phyloP scores from a whole-genome alignment of 35 echinoderm and acorn worm genomes.

The Diadema setosum region DNA sequence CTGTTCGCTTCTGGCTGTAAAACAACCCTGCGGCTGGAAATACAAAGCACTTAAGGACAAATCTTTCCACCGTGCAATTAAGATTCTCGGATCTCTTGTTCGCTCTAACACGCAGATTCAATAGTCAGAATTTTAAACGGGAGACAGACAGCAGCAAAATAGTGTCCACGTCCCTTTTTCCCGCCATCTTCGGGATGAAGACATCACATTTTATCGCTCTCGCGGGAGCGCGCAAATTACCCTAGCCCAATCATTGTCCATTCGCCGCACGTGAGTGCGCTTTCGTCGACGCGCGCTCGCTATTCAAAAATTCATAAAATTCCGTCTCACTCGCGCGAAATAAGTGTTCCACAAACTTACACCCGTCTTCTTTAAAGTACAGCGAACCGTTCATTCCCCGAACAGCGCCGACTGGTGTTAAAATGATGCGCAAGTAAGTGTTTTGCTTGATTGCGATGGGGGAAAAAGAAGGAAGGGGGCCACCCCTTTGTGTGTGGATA shows the following conservation, averaged over 20 bases:
- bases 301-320: not conserved
- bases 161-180: not conserved
- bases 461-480: not conserved
- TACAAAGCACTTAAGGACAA: too few species aligned
- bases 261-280: not conserved
- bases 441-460: not conserved
- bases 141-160: not conserved
- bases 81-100: too few species aligned
- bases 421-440: constrained; percentile 1
- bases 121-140: not conserved
- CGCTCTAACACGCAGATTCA: not conserved
- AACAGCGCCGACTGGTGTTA: not conserved
- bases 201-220: not conserved
- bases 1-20: too few species aligned
- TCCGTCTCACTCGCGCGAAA: not conserved
- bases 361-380: not conserved
- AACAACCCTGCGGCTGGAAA: too few species aligned
- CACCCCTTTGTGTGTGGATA: not conserved
- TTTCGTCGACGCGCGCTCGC: not conserved
- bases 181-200: not conserved
- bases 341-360: not conserved
- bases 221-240: constrained; percentile 14
- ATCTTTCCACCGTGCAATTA: too few species aligned
- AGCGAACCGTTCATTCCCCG: not conserved
- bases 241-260: not conserved